Evolutionary conservation across 2,888 invertebrate genomes (phyloP), one percentile per base, ranked within the genome.

Genomic region (Vandiemenella viatica): DNA sequence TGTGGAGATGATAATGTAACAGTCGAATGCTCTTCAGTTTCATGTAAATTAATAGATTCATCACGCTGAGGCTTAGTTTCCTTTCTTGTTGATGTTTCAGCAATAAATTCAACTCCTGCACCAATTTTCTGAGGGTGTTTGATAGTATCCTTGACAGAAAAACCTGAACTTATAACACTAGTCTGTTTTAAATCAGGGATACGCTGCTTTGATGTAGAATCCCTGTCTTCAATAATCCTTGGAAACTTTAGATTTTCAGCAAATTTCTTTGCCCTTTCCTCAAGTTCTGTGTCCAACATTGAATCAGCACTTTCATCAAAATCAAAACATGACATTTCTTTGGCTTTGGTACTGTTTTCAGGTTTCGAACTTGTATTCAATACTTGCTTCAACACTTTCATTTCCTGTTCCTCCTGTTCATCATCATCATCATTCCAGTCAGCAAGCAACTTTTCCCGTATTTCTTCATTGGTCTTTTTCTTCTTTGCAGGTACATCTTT

Each of bases 401-500:
- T 38, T 37, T 52, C 53, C 10, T 54, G 48, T 53, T 62, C 57
- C 58, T 65, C 63, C 32, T 66, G 65, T 21, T 70, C 70, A 37
- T 71, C 69, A 16, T 71, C 73, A 51, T 72, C 77, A 57, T 84
- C 84, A 54, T 78, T 79, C 85, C 86, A 87, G 60, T 87, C 86
- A 1, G 83, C 83, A 50, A 86, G 65, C 40, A 86, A 67, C 57
- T 80, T 77, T 49, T 73, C 78, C 51, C 79, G 76, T 55, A 83
- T 75, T 63, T 80, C 79, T 50, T 73, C 71, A 62, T 75, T 74
- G 32, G 73, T 72, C 61, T 76, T 76, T 47, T 65, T 62, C 57
- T 71, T 71, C 57, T 76, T 76, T 19, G 48, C 21, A 46, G 45
- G 16, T 19, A 55, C 52, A 22, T 60, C 57, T 58, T 47, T 8